phyloP scores from a whole-genome alignment of 2,888 invertebrate genomes.

The Acutogordius australiensis region DNA sequence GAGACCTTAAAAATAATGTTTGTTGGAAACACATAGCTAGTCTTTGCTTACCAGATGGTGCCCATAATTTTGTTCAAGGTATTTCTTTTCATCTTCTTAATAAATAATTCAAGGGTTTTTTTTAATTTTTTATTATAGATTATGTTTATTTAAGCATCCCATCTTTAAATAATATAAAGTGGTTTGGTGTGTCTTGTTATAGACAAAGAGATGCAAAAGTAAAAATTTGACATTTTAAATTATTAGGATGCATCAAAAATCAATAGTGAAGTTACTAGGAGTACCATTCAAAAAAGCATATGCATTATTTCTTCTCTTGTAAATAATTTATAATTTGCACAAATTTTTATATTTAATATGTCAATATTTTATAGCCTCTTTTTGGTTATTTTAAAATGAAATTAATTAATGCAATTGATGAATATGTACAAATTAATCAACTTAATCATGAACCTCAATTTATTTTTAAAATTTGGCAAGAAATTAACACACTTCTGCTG shows the following conservation, averaged over 20 bases:
- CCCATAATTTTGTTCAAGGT: neutral
- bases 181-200: conserved; percentile 1
- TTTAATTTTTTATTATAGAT: neutral
- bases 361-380: neutral
- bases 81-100: too few relatives aligned
- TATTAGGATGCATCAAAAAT: neutral
- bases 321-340: neutral
- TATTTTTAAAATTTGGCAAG: too few relatives aligned
- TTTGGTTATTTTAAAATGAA: neutral
- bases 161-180: too few relatives aligned
- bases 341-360: neutral
- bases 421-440: too few relatives aligned
- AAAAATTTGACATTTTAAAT: neutral
- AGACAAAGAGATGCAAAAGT: neutral
- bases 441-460: too few relatives aligned
- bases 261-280: neutral
- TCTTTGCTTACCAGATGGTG: conserved; percentile 9
- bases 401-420: neutral
- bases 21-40: neutral
- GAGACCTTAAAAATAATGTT: too few relatives aligned
- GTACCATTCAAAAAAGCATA: conserved; percentile 6
- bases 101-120: neutral
- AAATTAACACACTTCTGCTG: too few relatives aligned
- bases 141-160: conserved; percentile 1
- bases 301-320: neutral